phyloP scores from a whole-genome alignment of 1,140 invertebrate species.

The Holotrichia oblita region DNA sequence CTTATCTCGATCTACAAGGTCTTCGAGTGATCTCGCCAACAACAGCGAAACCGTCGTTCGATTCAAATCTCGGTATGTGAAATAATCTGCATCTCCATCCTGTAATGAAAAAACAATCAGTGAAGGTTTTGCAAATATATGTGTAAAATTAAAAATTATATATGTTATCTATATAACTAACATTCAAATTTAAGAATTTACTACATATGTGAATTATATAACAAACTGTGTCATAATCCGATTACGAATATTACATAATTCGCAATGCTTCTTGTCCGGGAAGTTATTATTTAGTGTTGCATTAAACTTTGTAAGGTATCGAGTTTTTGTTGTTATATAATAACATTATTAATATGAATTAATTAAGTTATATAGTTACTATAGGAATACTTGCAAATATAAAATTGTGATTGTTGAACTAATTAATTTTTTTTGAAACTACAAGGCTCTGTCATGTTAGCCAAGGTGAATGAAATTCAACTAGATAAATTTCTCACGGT shows the following conservation, averaged over 20 bases:
- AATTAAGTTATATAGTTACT: background rate
- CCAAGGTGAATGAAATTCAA: too few relatives aligned
- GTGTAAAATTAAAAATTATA: too few relatives aligned
- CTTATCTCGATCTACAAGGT: conserved; percentile 80
- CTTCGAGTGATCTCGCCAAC: conserved; percentile 77
- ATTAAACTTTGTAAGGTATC: background rate
- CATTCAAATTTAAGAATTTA: background rate
- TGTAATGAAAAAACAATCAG: conserved; percentile 52
- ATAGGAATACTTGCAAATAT: too few relatives aligned
- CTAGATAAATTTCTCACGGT: too few relatives aligned
- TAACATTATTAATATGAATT: too few relatives aligned
- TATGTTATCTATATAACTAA: background rate
- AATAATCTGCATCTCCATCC: conserved; percentile 75
- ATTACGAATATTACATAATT: background rate
- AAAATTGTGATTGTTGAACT: too few relatives aligned
- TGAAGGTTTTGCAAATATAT: background rate
- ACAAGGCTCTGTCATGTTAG: too few relatives aligned
- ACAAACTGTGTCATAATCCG: too few relatives aligned
- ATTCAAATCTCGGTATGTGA: conserved; percentile 76
- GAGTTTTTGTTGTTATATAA: background rate
- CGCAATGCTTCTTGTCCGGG: background rate
- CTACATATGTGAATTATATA: background rate
- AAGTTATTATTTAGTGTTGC: background rate
- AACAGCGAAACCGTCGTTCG: conserved; percentile 76
- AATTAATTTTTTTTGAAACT: too few relatives aligned